Evolutionary conservation across 1,140 invertebrate genomes (phyloP).

Genomic region (Carcinoscorpius rotundicauda): DNA sequence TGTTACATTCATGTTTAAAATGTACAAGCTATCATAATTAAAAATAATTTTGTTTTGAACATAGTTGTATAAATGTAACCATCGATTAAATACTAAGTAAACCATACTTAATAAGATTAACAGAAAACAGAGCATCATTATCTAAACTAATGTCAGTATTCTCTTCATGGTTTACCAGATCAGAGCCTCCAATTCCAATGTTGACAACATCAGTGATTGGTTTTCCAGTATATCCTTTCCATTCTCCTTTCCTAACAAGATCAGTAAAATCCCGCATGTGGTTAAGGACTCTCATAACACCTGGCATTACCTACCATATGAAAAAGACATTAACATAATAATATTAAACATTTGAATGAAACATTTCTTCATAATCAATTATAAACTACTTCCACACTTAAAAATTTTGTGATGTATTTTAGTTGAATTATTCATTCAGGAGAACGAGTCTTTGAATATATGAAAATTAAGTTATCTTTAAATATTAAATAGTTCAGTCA

Average conservation of each 20-base stretch:
- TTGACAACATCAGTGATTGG: constrained; percentile 96
- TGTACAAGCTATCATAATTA: too few relatives aligned
- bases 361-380: background rate
- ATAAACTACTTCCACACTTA: background rate
- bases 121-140: too few relatives aligned
- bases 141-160: too few relatives aligned
- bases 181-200: constrained; percentile 98
- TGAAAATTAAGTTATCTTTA: too few relatives aligned
- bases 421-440: background rate
- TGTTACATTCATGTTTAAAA: too few relatives aligned
- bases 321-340: background rate
- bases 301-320: constrained; percentile 57
- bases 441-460: background rate
- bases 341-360: too few relatives aligned
- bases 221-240: constrained; percentile 87
- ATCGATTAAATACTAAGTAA: too few relatives aligned
- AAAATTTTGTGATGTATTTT: constrained; percentile 2
- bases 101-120: too few relatives aligned
- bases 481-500: too few relatives aligned
- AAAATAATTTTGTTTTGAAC: too few relatives aligned
- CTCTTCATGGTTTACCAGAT: constrained; percentile 49
- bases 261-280: constrained; percentile 86
- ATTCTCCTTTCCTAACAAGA: constrained; percentile 51
- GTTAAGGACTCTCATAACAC: constrained; percentile 75
- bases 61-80: too few relatives aligned